phyloP scores from a whole-genome alignment of 1,140 invertebrate genomes.

The Ruditapes philippinarum region DNA sequence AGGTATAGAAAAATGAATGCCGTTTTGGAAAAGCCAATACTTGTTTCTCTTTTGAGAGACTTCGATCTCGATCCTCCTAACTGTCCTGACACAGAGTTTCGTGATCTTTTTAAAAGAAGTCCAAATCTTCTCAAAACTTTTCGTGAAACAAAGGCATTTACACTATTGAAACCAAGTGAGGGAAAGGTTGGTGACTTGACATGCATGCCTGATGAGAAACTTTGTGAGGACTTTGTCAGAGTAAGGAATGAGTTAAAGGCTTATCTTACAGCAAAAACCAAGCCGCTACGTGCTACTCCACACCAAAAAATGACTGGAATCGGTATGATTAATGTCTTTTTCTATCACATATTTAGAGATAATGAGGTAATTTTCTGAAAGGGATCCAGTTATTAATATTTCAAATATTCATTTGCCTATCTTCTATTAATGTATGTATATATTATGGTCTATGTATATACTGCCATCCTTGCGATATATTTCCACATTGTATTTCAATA shows the following conservation, averaged over 20 bases:
- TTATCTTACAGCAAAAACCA: background rate
- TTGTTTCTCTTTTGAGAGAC: background rate
- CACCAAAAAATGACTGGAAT: background rate
- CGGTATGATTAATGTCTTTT: too few species aligned
- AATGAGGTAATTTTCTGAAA: too few species aligned
- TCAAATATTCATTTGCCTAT: too few species aligned
- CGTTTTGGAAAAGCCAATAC: background rate
- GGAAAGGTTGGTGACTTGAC: background rate
- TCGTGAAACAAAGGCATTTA: background rate
- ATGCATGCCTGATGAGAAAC: background rate
- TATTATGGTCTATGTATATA: too few species aligned
- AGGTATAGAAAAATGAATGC: background rate
- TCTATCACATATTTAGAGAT: too few species aligned
- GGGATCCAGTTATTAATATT: too few species aligned
- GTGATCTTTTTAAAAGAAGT: background rate
- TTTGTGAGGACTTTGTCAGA: background rate
- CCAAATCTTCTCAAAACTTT: background rate
- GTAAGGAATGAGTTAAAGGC: background rate
- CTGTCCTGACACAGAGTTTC: background rate
- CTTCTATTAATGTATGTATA: too few species aligned
- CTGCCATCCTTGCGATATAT: too few species aligned
- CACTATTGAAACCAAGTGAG: background rate
- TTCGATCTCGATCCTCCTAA: background rate
- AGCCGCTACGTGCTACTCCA: background rate
- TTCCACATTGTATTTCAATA: too few species aligned